Evolutionary conservation across 2,113 vertebrate species (phyloP).

Genomic region (Paracanthobrama guichenoti): DNA sequence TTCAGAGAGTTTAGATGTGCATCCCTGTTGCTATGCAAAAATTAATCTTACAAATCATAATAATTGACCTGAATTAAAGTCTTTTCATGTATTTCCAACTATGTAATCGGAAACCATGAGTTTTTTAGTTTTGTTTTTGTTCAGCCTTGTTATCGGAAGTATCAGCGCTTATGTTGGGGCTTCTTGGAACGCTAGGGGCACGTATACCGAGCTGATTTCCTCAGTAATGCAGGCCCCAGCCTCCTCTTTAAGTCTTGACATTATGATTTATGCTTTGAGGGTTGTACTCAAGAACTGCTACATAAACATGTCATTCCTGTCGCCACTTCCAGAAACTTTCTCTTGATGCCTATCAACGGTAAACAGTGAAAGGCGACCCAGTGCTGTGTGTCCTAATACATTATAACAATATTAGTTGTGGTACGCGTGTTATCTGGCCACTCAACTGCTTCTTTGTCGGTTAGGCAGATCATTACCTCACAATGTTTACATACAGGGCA

Average conservation of each 20-base stretch:
- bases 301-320: conserved; percentile 56
- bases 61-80: not conserved
- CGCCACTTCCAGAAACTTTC: conserved; percentile 32
- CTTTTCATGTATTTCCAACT: not conserved
- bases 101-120: not conserved
- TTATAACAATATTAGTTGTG: conserved; percentile 12
- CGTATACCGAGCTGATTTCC: conserved; percentile 40
- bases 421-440: not conserved
- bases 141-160: conserved; percentile 17
- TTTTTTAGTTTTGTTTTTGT: not conserved
- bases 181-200: conserved; percentile 9
- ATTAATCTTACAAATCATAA: not conserved
- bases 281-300: conserved; percentile 50
- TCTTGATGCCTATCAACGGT: conserved; percentile 54
- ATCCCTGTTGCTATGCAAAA: not conserved
- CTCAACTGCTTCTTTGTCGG: not conserved
- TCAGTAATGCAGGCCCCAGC: conserved; percentile 19
- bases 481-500: not conserved
- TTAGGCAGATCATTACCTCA: conserved; percentile 21
- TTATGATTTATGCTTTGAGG: conserved; percentile 58
- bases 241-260: conserved; percentile 45
- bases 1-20: not conserved
- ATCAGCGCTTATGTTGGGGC: conserved; percentile 34
- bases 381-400: conserved; percentile 8
- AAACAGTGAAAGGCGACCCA: conserved; percentile 41